Evolutionary conservation across 2,797 vertebrate species (phyloP).

Genomic region (Momotus momota): DNA sequence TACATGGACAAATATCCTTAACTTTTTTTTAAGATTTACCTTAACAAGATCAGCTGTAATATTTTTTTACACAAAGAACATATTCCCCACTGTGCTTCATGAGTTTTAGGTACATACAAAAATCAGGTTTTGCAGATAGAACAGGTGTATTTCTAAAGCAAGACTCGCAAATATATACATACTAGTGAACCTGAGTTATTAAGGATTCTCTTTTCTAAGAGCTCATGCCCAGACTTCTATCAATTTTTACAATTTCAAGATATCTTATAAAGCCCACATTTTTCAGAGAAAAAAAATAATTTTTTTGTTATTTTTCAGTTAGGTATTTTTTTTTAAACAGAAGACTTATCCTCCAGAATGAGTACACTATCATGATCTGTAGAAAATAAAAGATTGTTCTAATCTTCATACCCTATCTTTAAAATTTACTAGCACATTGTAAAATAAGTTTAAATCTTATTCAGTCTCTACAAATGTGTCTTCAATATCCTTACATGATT

Average conservation of each 20-base stretch:
- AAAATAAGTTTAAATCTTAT: background rate
- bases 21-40: background rate
- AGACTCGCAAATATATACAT: background rate
- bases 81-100: background rate
- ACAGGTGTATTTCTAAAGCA: background rate
- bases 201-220: background rate
- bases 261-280: background rate
- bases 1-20: background rate
- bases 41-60: background rate
- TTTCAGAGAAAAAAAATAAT: background rate
- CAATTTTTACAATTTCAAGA: background rate
- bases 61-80: background rate
- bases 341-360: background rate
- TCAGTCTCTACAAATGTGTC: background rate
- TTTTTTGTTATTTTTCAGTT: background rate
- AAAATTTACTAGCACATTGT: background rate
- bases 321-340: background rate
- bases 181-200: background rate
- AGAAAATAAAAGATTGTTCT: background rate
- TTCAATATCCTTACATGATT: background rate
- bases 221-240: background rate
- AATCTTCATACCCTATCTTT: background rate
- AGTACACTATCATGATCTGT: background rate
- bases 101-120: background rate
- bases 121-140: background rate